Evolutionary conservation across 2,797 vertebrate genomes (phyloP).

Genomic region (Poeciliopsis presidionis): DNA sequence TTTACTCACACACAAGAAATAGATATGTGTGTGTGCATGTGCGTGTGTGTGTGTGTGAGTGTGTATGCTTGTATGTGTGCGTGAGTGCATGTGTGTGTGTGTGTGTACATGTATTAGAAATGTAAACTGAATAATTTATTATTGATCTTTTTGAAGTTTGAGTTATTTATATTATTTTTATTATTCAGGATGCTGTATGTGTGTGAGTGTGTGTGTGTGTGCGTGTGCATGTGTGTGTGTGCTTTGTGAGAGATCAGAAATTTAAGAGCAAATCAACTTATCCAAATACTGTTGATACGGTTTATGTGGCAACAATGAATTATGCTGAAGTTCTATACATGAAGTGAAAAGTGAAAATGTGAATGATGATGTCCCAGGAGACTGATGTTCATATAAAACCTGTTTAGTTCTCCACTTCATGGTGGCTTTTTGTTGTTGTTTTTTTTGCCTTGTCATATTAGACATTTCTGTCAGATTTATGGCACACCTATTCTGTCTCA

Average conservation of each 20-base stretch:
- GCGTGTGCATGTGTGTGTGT: neutral
- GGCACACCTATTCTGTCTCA: neutral
- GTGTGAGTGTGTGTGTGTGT: too few species aligned
- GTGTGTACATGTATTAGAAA: neutral
- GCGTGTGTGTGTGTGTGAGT: too few species aligned
- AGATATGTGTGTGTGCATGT: neutral
- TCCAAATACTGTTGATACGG: neutral
- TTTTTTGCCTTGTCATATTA: conserved; percentile 11
- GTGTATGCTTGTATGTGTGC: neutral
- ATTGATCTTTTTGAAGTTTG: neutral
- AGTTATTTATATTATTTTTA: conserved; percentile 4
- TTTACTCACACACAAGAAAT: neutral
- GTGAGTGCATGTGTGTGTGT: neutral
- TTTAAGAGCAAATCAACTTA: neutral
- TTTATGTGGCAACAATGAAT: conserved; percentile 1
- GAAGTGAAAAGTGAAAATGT: conserved; percentile 25
- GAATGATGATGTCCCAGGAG: conserved; percentile 72
- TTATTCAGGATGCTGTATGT: neutral
- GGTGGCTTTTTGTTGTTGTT: conserved; percentile 8
- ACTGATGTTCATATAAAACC: conserved; percentile 71
- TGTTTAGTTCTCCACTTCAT: neutral
- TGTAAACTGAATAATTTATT: conserved; percentile 5
- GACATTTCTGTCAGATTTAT: conserved; percentile 1
- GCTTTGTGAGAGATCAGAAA: neutral
- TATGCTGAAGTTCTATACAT: neutral